phyloP scores from a whole-genome alignment of 2,797 vertebrate species.

The Thamnophis elegans region DNA sequence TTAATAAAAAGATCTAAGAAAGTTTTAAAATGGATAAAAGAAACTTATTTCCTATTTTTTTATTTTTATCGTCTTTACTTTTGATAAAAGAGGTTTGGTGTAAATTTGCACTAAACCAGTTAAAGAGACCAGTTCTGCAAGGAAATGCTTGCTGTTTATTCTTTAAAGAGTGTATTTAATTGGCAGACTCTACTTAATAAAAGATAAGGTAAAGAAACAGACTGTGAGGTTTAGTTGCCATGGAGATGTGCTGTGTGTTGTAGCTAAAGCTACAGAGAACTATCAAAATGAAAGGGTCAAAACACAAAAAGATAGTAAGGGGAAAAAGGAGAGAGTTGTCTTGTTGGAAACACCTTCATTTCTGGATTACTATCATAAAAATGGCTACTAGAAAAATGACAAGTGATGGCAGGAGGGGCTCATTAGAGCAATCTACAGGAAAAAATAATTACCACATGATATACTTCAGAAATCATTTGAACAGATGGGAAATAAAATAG shows the following conservation, averaged over 20 bases:
- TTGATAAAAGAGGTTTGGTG: background rate
- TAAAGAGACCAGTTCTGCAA: background rate
- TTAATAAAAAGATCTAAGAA: background rate
- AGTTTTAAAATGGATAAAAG: background rate
- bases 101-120: background rate
- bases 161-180: background rate
- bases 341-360: background rate
- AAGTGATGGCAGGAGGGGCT: background rate
- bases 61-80: background rate
- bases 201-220: background rate
- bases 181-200: background rate
- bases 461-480: background rate
- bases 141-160: background rate
- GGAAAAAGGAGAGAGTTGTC: background rate
- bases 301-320: background rate
- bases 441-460: background rate
- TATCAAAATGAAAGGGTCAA: background rate
- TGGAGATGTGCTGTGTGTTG: background rate
- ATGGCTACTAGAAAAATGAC: background rate
- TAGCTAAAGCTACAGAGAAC: background rate
- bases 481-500: background rate
- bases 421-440: background rate
- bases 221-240: background rate
- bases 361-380: background rate
- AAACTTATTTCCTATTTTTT: background rate